A percentile compares a stretch with the other conserved stretches of the same genome.
phyloP scores from a whole-genome alignment of 2,797 vertebrate species.

The Sebastes oblongus region DNA sequence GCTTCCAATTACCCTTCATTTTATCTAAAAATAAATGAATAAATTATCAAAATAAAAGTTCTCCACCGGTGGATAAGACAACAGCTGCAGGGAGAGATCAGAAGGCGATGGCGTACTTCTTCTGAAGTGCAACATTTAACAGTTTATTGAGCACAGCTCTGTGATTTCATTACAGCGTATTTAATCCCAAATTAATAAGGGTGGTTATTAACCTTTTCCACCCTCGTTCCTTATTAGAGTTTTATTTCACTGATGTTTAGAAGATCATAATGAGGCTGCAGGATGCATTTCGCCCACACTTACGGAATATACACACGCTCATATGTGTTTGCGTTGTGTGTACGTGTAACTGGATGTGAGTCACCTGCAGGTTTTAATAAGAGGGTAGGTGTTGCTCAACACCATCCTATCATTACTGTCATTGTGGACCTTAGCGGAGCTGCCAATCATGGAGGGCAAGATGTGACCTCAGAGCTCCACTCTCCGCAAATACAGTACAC shows the following conservation, averaged over 20 bases:
- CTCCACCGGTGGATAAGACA: constrained; percentile 30
- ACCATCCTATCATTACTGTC: constrained; percentile 71
- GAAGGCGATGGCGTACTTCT: constrained; percentile 39
- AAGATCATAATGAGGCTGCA: constrained; percentile 52
- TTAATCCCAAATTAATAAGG: constrained; percentile 79
- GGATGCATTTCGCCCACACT: constrained; percentile 43
- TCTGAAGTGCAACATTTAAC: constrained; percentile 63
- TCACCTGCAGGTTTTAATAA: constrained; percentile 72
- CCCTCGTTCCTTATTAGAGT: constrained; percentile 58
- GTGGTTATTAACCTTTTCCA: constrained; percentile 79
- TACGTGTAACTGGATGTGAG: constrained; percentile 5
- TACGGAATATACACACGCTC: background rate
- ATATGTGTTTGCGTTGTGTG: background rate
- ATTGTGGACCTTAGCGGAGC: constrained; percentile 45
- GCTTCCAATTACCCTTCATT: constrained; percentile 43
- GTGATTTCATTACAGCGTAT: constrained; percentile 71
- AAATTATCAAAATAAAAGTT: constrained; percentile 44
- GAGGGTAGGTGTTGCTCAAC: constrained; percentile 46
- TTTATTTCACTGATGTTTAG: constrained; percentile 69
- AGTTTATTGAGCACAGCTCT: constrained; percentile 71
- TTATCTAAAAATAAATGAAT: constrained; percentile 17
- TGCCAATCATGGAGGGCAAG: constrained; percentile 51
- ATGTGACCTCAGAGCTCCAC: constrained; percentile 29
- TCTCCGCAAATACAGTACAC: background rate
- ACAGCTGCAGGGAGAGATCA: constrained; percentile 46